phyloP scores from a whole-genome alignment of 2,888 invertebrate genomes.

The Phorcus lineatus region DNA sequence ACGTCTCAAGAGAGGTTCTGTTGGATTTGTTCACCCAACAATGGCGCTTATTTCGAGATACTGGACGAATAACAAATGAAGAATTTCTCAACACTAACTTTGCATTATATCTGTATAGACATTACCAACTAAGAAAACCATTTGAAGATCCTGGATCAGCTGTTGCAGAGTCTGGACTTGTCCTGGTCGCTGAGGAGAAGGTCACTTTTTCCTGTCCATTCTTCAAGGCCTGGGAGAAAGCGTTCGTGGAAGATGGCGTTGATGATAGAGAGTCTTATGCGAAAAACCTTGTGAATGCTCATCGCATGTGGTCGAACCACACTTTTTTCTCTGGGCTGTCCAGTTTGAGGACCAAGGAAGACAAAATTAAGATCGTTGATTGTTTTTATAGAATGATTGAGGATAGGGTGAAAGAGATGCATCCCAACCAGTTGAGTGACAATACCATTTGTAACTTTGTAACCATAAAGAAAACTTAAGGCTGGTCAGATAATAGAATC shows the following conservation, averaged over 20 bases:
- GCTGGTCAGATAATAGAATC: background rate
- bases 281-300: background rate
- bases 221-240: background rate
- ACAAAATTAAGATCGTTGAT: background rate
- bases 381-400: background rate
- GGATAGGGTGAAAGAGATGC: background rate
- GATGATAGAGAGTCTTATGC: background rate
- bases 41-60: background rate
- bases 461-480: background rate
- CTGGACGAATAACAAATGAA: background rate
- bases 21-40: background rate
- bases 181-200: background rate
- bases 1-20: background rate
- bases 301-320: background rate
- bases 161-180: background rate
- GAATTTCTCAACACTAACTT: background rate
- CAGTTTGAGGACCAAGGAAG: background rate
- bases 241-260: background rate
- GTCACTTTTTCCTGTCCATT: background rate
- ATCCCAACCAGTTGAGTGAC: background rate
- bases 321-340: background rate
- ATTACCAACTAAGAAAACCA: background rate
- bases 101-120: background rate
- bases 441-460: background rate
- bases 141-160: background rate